These are phyloP conservation scores for Sapayoa aenigma DNA, from an alignment of 2,113 vertebrate genomes.

Conservation along the genomic window DNA sequence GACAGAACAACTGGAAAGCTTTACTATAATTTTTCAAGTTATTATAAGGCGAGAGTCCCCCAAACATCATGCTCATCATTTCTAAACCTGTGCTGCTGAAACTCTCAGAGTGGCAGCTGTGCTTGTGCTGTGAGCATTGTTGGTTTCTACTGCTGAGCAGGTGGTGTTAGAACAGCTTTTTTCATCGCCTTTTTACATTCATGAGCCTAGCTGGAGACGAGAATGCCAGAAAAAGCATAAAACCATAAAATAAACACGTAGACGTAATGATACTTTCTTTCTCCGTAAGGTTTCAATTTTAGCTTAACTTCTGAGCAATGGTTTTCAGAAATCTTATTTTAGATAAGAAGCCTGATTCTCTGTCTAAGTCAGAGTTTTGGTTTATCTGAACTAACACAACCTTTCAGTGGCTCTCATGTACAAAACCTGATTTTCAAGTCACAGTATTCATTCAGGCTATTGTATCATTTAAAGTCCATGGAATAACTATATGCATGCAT, in stretches of 20 bases:
- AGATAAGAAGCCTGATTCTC: not conserved
- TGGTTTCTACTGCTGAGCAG: not conserved
- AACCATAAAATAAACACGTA: not conserved
- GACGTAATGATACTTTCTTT: not conserved
- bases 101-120: not conserved
- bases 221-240: not conserved
- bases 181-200: not conserved
- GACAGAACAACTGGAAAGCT: not conserved
- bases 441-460: not conserved
- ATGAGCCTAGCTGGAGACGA: not conserved
- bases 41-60: not conserved
- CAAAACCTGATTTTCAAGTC: not conserved
- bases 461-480: not conserved
- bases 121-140: not conserved
- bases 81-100: not conserved
- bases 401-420: not conserved
- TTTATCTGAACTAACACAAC: not conserved
- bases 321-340: not conserved
- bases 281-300: not conserved
- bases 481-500: not conserved
- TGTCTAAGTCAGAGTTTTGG: not conserved
- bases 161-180: not conserved
- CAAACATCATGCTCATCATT: not conserved
- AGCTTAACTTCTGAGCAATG: not conserved
- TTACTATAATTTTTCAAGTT: not conserved